Percentiles rank a stretch among this genome's conserved stretches.
These are phyloP conservation scores for Cremastobaeus sp. DNA, from an alignment of 2,888 invertebrate genomes.

Conservation along the genomic window DNA sequence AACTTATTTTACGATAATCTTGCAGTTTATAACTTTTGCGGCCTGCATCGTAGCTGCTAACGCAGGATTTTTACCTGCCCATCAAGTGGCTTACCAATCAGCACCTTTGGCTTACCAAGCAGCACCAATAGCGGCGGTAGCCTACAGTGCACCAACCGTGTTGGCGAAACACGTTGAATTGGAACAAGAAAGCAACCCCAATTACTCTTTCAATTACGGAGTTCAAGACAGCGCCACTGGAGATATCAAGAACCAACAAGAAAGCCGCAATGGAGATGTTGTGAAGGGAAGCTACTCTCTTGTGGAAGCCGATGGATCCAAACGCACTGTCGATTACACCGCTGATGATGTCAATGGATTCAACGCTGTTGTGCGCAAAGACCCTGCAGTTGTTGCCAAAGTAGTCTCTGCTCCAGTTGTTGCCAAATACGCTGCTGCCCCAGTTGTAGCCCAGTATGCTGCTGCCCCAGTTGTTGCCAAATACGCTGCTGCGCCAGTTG, in stretches of 20 bases:
- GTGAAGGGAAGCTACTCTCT: constrained; percentile 66
- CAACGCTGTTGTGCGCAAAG: not conserved
- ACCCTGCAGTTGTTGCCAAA: not conserved
- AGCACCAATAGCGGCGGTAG: not conserved
- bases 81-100: too few relatives aligned
- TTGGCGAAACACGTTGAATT: not conserved
- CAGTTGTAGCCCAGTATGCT: not conserved
- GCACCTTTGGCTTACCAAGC: not conserved
- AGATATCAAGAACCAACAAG: constrained; percentile 66
- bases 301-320: not conserved
- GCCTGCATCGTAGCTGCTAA: not conserved
- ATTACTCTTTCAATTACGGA: constrained; percentile 29
- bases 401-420: not conserved
- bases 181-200: not conserved
- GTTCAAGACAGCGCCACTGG: constrained; percentile 67
- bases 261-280: constrained; percentile 65
- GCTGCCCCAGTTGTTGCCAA: constrained; percentile 14
- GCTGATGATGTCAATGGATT: too few relatives aligned
- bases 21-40: not conserved
- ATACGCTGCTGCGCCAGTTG: not conserved
- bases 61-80: not conserved
- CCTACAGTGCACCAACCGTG: not conserved
- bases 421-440: not conserved
- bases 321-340: not conserved
- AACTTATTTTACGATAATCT: too few relatives aligned